phyloP scores from a whole-genome alignment of 2,113 vertebrate species.

The Malurus cyaneus region DNA sequence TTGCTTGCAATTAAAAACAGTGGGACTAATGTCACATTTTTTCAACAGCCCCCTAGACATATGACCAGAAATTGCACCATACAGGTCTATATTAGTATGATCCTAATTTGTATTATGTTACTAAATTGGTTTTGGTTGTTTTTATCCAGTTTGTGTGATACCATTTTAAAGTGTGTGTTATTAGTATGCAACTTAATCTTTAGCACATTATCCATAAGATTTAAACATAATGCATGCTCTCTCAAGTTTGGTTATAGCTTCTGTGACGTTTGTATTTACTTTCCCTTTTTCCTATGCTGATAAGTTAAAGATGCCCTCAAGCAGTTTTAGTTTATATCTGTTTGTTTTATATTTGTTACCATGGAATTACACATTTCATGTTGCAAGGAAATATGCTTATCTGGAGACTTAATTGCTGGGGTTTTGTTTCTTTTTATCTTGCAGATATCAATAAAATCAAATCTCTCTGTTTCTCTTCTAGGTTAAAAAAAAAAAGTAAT shows the following conservation, averaged over 20 bases:
- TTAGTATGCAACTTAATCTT: constrained; percentile 27
- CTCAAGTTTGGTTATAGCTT: constrained; percentile 45
- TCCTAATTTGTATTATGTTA: background rate
- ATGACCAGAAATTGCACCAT: background rate
- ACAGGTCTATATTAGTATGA: background rate
- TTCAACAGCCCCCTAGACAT: background rate
- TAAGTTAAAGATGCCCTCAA: constrained; percentile 16
- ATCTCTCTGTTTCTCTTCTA: background rate
- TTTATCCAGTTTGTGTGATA: background rate
- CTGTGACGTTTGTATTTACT: constrained; percentile 43
- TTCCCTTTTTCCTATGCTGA: background rate
- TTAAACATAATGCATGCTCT: constrained; percentile 26
- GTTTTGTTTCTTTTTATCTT: background rate
- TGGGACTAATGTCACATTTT: background rate
- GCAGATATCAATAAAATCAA: constrained; percentile 13
- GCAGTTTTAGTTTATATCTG: constrained; percentile 25
- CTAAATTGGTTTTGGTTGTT: background rate
- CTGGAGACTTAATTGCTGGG: background rate
- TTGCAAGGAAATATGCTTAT: background rate
- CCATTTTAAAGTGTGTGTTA: background rate
- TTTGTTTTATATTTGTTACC: background rate
- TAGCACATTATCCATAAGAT: constrained; percentile 1
- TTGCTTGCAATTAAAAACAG: background rate
- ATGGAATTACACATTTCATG: constrained; percentile 1
- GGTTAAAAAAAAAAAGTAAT: background rate